Conservation (phyloP, 2,113 vertebrate genomes). For the Trinectes maculatus region DNA sequence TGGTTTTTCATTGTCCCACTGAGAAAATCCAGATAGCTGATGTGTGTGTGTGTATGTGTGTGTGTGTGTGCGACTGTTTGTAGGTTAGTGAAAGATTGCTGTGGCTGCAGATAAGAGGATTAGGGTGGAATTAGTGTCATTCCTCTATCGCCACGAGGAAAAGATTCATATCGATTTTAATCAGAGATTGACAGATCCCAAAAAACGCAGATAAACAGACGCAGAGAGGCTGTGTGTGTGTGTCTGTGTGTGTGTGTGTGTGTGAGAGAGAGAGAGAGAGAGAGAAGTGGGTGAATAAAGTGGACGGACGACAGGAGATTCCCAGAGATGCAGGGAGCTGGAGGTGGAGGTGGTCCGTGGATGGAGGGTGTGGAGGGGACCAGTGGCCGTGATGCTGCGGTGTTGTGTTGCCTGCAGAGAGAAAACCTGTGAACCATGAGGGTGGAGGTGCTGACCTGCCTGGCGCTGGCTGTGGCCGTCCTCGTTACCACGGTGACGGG, state of each 20-base stretch:
- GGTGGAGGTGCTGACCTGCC: conserved; percentile 39
- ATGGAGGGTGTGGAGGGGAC: background rate
- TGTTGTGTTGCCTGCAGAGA: conserved; percentile 1
- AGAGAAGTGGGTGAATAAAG: background rate
- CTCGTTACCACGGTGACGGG: conserved; percentile 52
- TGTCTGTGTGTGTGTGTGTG: background rate
- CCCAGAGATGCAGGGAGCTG: conserved; percentile 18
- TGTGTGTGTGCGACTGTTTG: conserved; percentile 60
- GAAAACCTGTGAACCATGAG: conserved; percentile 64
- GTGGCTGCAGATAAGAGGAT: conserved; percentile 79
- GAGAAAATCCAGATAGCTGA: conserved; percentile 71
- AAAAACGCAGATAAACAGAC: conserved; percentile 33
- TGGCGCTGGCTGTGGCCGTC: conserved; percentile 53
- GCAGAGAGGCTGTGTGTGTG: conserved; percentile 14
- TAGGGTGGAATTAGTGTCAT: conserved; percentile 81
- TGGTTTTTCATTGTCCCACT: conserved; percentile 52
- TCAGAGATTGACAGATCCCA: conserved; percentile 65
- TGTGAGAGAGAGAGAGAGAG: background rate
- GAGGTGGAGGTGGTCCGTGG: conserved; percentile 20
- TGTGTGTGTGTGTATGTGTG: conserved; percentile 34
- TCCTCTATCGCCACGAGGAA: conserved; percentile 69
- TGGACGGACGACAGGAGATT: conserved; percentile 11
- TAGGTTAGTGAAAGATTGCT: conserved; percentile 80
- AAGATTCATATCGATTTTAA: conserved; percentile 81
- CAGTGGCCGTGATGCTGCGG: conserved; percentile 40